These are phyloP conservation scores for Blastobasis adustella DNA, from an alignment of 2,888 invertebrate genomes.

Conservation along the genomic window DNA sequence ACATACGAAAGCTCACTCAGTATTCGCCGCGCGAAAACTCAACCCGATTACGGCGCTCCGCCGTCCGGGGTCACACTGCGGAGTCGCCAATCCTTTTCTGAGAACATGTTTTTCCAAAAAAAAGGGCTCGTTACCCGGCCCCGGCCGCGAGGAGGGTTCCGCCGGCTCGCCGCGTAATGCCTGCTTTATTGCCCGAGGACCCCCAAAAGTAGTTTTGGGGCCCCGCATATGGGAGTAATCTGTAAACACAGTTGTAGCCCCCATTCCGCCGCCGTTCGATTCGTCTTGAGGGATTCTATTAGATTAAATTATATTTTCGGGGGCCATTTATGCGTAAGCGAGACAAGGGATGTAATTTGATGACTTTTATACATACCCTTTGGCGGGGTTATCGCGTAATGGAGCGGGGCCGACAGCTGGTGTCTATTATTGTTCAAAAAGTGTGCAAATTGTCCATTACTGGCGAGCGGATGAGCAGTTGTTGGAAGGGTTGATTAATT, in stretches of 20 bases:
- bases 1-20: too few relatives aligned
- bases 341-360: neutral
- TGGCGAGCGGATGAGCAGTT: too few relatives aligned
- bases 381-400: too few relatives aligned
- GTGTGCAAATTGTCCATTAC: neutral
- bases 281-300: constrained; percentile 9
- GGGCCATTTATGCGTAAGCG: neutral
- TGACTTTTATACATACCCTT: too few relatives aligned
- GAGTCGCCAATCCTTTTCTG: too few relatives aligned
- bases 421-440: neutral
- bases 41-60: too few relatives aligned
- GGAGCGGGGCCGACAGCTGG: too few relatives aligned
- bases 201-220: constrained; percentile 48
- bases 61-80: too few relatives aligned
- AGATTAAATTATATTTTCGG: constrained; percentile 16
- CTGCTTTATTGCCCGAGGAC: constrained; percentile 54
- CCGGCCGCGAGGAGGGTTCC: constrained; percentile 21
- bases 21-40: too few relatives aligned
- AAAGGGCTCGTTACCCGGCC: too few relatives aligned
- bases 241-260: constrained; percentile 41
- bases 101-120: too few relatives aligned
- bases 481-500: too few relatives aligned
- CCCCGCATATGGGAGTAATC: constrained; percentile 48
- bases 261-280: constrained; percentile 11
- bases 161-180: constrained; percentile 39